phyloP scores from a whole-genome alignment of 2,113 vertebrate genomes.

The Muscicapa adusta region DNA sequence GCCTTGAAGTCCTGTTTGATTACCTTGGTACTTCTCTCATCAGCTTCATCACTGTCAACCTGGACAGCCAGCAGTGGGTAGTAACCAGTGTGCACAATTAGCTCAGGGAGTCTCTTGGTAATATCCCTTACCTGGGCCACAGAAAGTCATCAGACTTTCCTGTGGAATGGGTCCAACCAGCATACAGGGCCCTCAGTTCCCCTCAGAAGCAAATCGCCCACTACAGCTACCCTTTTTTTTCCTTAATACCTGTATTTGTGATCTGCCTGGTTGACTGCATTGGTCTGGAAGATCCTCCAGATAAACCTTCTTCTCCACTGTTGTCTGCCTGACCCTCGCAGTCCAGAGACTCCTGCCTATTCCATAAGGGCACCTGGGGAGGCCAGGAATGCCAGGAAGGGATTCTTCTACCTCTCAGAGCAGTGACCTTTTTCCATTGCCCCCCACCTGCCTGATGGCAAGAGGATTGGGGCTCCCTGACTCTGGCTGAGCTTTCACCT shows the following conservation, averaged over 20 bases:
- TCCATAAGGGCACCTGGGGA: neutral
- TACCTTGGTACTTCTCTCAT: neutral
- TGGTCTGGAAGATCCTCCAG: neutral
- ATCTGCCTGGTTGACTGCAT: neutral
- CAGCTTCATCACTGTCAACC: fast-evolving
- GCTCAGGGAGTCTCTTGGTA: neutral
- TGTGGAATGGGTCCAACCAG: neutral
- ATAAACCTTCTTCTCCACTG: neutral
- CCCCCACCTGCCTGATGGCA: neutral
- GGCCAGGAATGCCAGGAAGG: neutral
- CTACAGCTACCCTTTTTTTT: too few relatives aligned
- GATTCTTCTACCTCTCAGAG: neutral
- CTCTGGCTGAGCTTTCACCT: neutral
- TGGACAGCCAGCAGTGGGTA: neutral
- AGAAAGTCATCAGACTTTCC: neutral
- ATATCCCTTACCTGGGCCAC: neutral
- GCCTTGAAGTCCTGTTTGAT: neutral
- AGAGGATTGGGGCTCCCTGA: neutral
- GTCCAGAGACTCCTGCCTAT: neutral
- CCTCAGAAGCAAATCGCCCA: neutral
- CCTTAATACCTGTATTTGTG: neutral
- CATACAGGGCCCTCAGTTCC: neutral
- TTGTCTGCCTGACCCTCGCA: neutral
- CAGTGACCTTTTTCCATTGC: neutral
- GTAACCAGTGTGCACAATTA: neutral